phyloP scores from a whole-genome alignment of 1,140 invertebrate genomes.

The Heliconius hewitsoni region DNA sequence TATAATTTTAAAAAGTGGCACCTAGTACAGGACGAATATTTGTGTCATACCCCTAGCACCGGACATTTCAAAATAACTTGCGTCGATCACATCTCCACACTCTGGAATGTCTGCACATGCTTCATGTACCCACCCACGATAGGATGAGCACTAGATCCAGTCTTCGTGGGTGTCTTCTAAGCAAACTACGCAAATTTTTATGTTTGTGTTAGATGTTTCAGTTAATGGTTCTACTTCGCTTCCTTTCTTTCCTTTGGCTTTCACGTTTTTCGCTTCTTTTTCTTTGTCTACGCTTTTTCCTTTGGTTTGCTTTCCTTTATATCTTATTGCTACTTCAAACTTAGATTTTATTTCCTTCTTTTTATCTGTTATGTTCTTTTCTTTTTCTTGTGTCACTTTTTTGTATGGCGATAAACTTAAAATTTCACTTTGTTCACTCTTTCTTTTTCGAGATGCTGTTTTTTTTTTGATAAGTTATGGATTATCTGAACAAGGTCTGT shows the following conservation, averaged over 20 bases:
- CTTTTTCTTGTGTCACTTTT: slow-evolving; percentile 40
- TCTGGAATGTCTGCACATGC: slow-evolving; percentile 21
- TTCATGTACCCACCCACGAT: slow-evolving; percentile 15
- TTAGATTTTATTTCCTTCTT: slow-evolving; percentile 3
- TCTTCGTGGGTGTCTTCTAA: slow-evolving; percentile 7
- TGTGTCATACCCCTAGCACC: neutral
- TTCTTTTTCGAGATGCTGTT: no score
- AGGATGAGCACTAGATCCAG: slow-evolving; percentile 5
- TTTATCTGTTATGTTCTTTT: slow-evolving; percentile 30
- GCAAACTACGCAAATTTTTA: slow-evolving; percentile 6
- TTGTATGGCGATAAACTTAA: slow-evolving; percentile 44
- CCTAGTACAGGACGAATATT: no score
- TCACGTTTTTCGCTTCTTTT: slow-evolving; percentile 17
- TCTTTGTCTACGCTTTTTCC: slow-evolving; percentile 11
- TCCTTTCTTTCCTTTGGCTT: slow-evolving; percentile 15
- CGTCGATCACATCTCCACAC: slow-evolving; percentile 19
- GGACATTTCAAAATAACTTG: slow-evolving; percentile 14
- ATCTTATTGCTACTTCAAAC: no score
- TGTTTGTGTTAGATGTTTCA: slow-evolving; percentile 23
- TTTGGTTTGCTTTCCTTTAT: no score
- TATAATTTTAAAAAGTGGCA: no score
- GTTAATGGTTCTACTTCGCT: slow-evolving; percentile 7
- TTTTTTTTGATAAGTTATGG: no score
- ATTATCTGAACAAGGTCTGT: slow-evolving; percentile 38
- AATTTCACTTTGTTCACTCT: slow-evolving; percentile 13